These are phyloP conservation scores for Arrhopalites spinosus DNA, from an alignment of 2,888 invertebrate species.

Conservation along the genomic window DNA sequence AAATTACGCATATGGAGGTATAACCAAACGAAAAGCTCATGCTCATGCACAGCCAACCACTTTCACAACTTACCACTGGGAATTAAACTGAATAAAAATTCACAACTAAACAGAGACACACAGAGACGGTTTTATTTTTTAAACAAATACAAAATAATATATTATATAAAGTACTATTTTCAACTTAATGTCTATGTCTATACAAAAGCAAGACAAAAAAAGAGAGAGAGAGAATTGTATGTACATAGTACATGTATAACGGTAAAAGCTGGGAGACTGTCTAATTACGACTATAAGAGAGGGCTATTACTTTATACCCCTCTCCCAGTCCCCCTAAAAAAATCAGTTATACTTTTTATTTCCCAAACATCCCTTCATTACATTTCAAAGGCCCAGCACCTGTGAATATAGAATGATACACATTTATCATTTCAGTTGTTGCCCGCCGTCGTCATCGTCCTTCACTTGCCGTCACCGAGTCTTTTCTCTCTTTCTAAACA, in stretches of 20 bases:
- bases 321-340: not conserved
- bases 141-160: too few relatives aligned
- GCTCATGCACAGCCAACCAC: not conserved
- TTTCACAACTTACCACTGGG: conserved; percentile 7
- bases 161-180: too few relatives aligned
- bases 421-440: not conserved
- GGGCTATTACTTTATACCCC: not conserved
- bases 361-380: not conserved
- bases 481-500: not conserved
- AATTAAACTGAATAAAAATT: not conserved
- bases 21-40: not conserved
- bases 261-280: too few relatives aligned
- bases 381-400: not conserved
- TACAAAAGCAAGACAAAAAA: too few relatives aligned
- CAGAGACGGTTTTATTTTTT: too few relatives aligned
- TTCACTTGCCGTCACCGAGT: not conserved
- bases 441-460: not conserved
- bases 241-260: too few relatives aligned
- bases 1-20: conserved; percentile 13
- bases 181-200: too few relatives aligned
- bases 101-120: too few relatives aligned
- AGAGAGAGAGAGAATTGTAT: too few relatives aligned
- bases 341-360: not conserved
- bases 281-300: too few relatives aligned
- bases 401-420: conserved; percentile 4